Evolutionary conservation across 2,113 vertebrate species (phyloP), one percentile per base, ranked within the genome.

Genomic region (Hippocampus barbouri): DNA sequence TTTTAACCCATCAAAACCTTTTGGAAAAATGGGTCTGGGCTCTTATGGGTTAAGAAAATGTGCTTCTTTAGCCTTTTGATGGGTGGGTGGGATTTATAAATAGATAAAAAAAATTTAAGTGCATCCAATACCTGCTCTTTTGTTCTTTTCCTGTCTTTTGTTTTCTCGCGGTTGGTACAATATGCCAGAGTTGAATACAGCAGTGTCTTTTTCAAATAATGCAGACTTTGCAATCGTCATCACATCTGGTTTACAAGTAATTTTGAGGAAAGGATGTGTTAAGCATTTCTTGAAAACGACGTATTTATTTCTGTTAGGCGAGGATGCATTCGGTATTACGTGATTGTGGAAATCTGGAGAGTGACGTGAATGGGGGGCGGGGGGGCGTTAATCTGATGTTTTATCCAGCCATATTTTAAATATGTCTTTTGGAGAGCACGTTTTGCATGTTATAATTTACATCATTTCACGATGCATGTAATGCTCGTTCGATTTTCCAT

Each of bases 221-320:
- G 15, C 5, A 20, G 7, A 2, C 3, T 74, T 60, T 80, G n/a
- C 60, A 56, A 27, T 54, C 59, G 63, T 66, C 5, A 57, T 65
- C 73, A 49, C 23, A 73, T 40, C 53, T 71, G 8, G 70, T 69
- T 72, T 40, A 53, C 67, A 54, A 56, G 14, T 8, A 65, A 5
- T 60, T 9, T 16, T 77, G 20, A 5, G 14, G 63, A 45, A 64
- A 65, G 12, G n/a, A 45, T 15, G 23, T 18, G 41, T 45, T 23
- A 25, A 3, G 6, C 23, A 45, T 66, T 23, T 45, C 27, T 66
- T 49, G 25, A 27, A 49, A 47, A 61, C 2, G 59, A 34, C 6
- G 34, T 34, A 2, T 27, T 38, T 25, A 16, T 66, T 47, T 8
- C 23, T 38, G 21, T 20, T 10, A 5, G 8, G 20, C 21, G 8